A percentile compares a stretch with the other conserved stretches of the same genome.
Evolutionary conservation across 2,797 vertebrate genomes (phyloP).

Genomic region (Oceanodroma leucorhoa): DNA sequence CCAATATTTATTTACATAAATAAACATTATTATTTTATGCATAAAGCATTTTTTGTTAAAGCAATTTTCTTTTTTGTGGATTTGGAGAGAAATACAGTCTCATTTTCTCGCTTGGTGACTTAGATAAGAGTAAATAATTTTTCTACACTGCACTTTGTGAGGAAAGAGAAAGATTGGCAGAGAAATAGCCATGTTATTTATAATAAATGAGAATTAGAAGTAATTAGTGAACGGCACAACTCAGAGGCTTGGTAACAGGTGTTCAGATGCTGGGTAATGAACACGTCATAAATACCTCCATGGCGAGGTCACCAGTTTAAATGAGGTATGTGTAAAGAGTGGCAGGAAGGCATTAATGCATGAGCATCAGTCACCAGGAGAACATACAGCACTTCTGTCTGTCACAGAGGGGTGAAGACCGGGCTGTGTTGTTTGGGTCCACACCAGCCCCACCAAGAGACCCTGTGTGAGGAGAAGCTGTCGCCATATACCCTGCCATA

Average conservation of each 20-base stretch:
- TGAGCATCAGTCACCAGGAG: neutral
- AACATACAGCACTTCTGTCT: neutral
- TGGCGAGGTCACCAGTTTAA: slow-evolving; percentile 14
- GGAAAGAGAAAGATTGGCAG: neutral
- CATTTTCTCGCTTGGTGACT: neutral
- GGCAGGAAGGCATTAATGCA: neutral
- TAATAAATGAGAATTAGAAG: slow-evolving; percentile 9
- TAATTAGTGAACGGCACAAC: slow-evolving; percentile 7
- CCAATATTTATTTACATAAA: slow-evolving; percentile 5
- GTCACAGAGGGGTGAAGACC: neutral
- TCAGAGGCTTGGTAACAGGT: slow-evolving; percentile 37
- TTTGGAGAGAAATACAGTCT: neutral
- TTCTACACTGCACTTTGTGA: neutral
- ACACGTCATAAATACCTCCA: slow-evolving; percentile 54
- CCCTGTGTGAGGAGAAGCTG: neutral
- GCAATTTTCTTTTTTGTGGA: neutral
- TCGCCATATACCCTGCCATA: neutral
- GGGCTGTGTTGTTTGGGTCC: neutral
- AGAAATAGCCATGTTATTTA: neutral
- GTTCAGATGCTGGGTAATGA: slow-evolving; percentile 28
- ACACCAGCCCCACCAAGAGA: neutral
- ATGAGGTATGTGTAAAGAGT: neutral
- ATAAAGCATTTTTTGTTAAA: neutral
- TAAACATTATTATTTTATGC: neutral
- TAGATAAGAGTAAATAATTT: neutral